phyloP scores from a whole-genome alignment of 1,140 invertebrate genomes.

The Bombus fervidus region DNA sequence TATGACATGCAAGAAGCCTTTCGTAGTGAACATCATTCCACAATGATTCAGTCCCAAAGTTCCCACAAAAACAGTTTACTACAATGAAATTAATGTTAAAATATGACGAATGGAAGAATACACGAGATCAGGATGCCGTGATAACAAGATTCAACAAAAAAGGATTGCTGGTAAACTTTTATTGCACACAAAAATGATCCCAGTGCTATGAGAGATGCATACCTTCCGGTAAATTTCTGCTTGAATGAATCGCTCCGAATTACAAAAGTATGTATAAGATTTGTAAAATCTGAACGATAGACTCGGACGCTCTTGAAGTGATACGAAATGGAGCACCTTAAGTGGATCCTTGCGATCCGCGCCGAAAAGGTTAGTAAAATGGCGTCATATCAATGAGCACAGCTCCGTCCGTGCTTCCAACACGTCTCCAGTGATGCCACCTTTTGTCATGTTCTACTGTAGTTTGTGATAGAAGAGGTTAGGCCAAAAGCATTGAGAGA shows the following conservation, averaged over 20 bases:
- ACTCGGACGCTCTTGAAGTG: constrained; percentile 22
- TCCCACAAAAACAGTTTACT: constrained; percentile 22
- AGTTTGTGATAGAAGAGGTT: constrained; percentile 65
- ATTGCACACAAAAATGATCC: constrained; percentile 45
- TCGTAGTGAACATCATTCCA: constrained; percentile 27
- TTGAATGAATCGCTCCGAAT: constrained; percentile 15
- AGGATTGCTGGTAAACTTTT: constrained; percentile 36
- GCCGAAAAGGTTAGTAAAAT: constrained; percentile 84
- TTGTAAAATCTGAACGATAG: constrained; percentile 4
- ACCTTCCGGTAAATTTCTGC: constrained; percentile 39
- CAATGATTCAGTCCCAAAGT: constrained; percentile 18
- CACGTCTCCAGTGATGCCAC: constrained; percentile 75
- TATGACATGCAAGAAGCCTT: constrained; percentile 41
- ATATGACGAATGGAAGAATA: background rate
- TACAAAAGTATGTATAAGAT: background rate
- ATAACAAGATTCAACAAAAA: constrained; percentile 20
- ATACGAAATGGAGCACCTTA: constrained; percentile 39
- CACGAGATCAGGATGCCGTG: background rate
- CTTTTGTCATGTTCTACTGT: constrained; percentile 70
- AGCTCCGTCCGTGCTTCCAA: constrained; percentile 71
- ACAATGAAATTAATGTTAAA: background rate
- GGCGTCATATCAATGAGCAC: constrained; percentile 80
- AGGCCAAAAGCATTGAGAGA: constrained; percentile 32
- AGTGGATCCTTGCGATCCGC: constrained; percentile 69
- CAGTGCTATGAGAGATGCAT: constrained; percentile 28